Evolutionary conservation across 2,888 invertebrate genomes (phyloP).

Genomic region (Ennomos erosarius): DNA sequence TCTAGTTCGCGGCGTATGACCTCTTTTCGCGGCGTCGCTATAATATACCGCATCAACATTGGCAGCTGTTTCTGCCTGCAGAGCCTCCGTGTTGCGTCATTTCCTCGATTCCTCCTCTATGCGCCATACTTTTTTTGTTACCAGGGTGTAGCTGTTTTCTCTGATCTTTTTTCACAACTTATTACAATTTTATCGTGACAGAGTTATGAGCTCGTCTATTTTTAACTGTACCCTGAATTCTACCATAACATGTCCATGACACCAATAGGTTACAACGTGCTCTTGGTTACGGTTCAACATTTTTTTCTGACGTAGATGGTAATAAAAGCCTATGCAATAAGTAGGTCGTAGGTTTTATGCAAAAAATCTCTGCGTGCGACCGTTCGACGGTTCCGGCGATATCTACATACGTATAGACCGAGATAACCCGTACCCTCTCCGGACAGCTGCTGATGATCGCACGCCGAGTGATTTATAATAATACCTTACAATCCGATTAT

Average conservation of each 20-base stretch:
- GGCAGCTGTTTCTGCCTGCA: conserved; percentile 54
- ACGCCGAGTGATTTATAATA: conserved; percentile 31
- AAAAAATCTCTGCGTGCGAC: conserved; percentile 36
- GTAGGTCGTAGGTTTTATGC: conserved; percentile 43
- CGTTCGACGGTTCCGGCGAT: conserved; percentile 41
- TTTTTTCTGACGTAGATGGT: conserved; percentile 16
- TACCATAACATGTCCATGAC: conserved; percentile 25
- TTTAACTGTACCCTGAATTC: conserved; percentile 8
- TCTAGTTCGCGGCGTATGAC: conserved; percentile 42
- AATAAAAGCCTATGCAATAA: conserved; percentile 31
- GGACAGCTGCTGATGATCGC: conserved; percentile 25
- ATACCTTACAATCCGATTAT: conserved; percentile 27
- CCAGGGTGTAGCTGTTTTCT: conserved; percentile 11
- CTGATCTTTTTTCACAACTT: not conserved
- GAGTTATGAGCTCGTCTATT: not conserved
- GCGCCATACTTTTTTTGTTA: conserved; percentile 30
- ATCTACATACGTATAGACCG: conserved; percentile 44
- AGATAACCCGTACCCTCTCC: conserved; percentile 44
- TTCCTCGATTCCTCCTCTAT: conserved; percentile 41
- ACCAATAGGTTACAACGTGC: conserved; percentile 11
- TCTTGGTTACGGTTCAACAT: conserved; percentile 24
- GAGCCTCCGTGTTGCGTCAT: conserved; percentile 44
- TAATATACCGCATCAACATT: conserved; percentile 46
- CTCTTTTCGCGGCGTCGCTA: conserved; percentile 46
- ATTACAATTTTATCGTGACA: not conserved